A percentile compares a stretch with the other conserved stretches of the same genome.
phyloP scores from a whole-genome alignment of 2,888 invertebrate species.

The Coleophora flavipennella region DNA sequence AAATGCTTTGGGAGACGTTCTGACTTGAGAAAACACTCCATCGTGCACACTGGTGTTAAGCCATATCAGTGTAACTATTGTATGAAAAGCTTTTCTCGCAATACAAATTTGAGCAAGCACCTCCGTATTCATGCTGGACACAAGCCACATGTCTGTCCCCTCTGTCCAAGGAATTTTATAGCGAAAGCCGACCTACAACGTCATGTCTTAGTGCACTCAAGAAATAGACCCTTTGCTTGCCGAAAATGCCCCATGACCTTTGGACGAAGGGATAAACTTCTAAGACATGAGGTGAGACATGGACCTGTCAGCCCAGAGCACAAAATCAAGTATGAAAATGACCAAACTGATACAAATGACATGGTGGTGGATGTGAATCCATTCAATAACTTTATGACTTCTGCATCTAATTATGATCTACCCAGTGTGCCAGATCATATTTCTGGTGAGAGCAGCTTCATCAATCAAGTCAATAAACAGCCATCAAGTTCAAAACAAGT shows the following conservation, averaged over 20 bases:
- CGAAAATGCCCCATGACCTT: constrained; percentile 77
- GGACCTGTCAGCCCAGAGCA: constrained; percentile 45
- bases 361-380: constrained; percentile 76
- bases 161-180: constrained; percentile 81
- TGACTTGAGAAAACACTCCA: constrained; percentile 80
- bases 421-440: constrained; percentile 69
- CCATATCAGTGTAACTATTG: constrained; percentile 82
- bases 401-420: constrained; percentile 51
- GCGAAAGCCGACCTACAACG: constrained; percentile 77
- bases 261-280: constrained; percentile 78
- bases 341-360: constrained; percentile 50
- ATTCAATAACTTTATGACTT: constrained; percentile 62
- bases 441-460: constrained; percentile 60
- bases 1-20: constrained; percentile 80
- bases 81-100: constrained; percentile 81
- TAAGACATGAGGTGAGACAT: constrained; percentile 78
- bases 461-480: constrained; percentile 48
- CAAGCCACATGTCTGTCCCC: constrained; percentile 80
- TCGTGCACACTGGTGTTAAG: constrained; percentile 83
- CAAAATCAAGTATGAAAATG: constrained; percentile 39
- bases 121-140: constrained; percentile 80
- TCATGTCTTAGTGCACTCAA: constrained; percentile 78
- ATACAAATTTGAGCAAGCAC: constrained; percentile 84
- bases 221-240: constrained; percentile 77
- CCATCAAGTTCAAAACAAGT: constrained; percentile 32